Evolutionary conservation across 2,797 vertebrate genomes (phyloP), one percentile per base, ranked within the genome.

Genomic region (Acipenser transmontanus): DNA sequence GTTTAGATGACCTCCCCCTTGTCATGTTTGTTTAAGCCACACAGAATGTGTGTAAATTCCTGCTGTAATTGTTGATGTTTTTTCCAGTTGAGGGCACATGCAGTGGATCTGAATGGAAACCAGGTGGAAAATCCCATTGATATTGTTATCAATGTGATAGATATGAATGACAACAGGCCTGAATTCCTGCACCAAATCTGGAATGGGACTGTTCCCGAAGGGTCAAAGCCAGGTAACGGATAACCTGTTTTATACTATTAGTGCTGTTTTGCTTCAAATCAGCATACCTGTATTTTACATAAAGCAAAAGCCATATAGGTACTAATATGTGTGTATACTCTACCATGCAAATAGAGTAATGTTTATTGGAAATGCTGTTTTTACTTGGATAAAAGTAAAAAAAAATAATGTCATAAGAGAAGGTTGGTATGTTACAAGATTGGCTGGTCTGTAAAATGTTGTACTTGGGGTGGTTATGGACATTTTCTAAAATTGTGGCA

Each of bases 101-200:
- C 95, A 0, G 97, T 99, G 78, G 97, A 99, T 85, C 92, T 98
- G 78, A 99, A 98, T 63, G 97, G 97, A 76, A 99, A 99, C 84
- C 96, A 98, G 76, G 95, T 99, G 80, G 97, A 99, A 85, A 99
- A 96, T 81, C 97, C 96, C 51, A 94, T 97, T 72, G 96, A 99
- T 80, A 96, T 99, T 62, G 91, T 94, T 83, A 97, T 99, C 89
- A 98, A 98, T 74, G 96, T 99, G 61, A 99, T 98, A 77, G 97
- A 99, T 83, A 97, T 97, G 94, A 99, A 99, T 69, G 96, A 99
- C 87, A 99, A 99, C 78, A 91, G 96, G 64, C 96, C 97, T 0
- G 95, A 98, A 81, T 99, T 99, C 82, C 82, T 91, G 68, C 94
- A 99, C 79, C 95, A 96, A 73, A 93, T 97, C 77, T 99, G 94